phyloP scores from a whole-genome alignment of 2,888 invertebrate species.

The Carabus problematicus region DNA sequence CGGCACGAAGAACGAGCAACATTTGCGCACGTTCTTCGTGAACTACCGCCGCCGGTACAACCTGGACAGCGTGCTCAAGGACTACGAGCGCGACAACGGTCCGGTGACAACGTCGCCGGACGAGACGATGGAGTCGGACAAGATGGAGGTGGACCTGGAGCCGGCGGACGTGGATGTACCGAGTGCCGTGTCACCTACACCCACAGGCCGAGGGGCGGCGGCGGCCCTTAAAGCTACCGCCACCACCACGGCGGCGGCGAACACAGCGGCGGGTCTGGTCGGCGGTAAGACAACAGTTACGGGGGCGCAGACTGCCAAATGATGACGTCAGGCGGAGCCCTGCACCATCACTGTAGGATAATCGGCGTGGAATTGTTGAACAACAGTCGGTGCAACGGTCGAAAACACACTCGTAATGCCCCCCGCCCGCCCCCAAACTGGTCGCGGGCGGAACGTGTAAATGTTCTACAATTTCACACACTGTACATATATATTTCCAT shows the following conservation, averaged over 20 bases:
- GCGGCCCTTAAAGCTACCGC: conserved; percentile 48
- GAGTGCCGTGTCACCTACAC: conserved; percentile 22
- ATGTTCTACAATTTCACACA: too few relatives aligned
- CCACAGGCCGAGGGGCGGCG: conserved; percentile 25
- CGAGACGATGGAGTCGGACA: conserved; percentile 44
- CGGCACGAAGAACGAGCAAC: conserved; percentile 93
- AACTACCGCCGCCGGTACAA: conserved; percentile 90
- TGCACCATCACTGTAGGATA: too few relatives aligned
- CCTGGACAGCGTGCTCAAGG: conserved; percentile 84
- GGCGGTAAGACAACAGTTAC: conserved; percentile 31
- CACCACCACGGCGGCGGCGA: conserved; percentile 45
- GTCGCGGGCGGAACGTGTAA: too few relatives aligned
- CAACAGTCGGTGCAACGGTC: too few relatives aligned
- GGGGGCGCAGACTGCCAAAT: conserved; percentile 31
- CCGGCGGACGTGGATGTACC: conserved; percentile 17
- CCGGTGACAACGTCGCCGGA: conserved; percentile 53
- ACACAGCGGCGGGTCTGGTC: conserved; percentile 16
- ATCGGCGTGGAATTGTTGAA: too few relatives aligned
- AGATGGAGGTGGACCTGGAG: conserved; percentile 50
- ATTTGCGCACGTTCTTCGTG: conserved; percentile 89
- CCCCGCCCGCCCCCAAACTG: too few relatives aligned
- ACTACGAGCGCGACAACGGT: conserved; percentile 82
- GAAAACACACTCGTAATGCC: too few relatives aligned
- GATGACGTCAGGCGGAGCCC: conserved; percentile 15
- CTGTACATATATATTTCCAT: too few relatives aligned